These are phyloP conservation scores for Scolanthus callimorphus DNA, from an alignment of 92 coral and sea anemone species.

Conservation along the genomic window DNA sequence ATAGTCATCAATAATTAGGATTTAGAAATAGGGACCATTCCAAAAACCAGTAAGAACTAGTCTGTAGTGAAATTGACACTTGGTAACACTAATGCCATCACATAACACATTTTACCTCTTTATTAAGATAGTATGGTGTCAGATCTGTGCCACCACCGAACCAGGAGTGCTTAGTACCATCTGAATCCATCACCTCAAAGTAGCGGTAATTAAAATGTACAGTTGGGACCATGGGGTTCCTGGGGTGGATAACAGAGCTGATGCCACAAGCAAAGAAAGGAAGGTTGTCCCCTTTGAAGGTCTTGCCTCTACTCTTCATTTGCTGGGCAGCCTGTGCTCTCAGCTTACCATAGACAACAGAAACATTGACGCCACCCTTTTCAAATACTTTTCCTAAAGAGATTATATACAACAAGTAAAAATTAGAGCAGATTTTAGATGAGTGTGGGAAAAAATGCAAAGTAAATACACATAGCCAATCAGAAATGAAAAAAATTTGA, in stretches of 20 bases:
- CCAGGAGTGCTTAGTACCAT: constrained; percentile 85
- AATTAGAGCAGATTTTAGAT: too few species aligned
- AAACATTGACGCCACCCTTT: constrained; percentile 97
- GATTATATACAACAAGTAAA: too few species aligned
- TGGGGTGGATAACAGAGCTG: constrained; percentile 96
- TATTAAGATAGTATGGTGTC: constrained; percentile 92
- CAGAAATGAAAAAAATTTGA: too few species aligned
- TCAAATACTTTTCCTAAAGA: constrained; percentile 98
- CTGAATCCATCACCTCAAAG: constrained; percentile 89
- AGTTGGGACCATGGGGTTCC: constrained; percentile 92
- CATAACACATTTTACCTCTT: constrained; percentile 64
- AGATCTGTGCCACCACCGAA: constrained; percentile 99
- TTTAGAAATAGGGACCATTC: too few species aligned
- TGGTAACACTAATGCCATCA: too few species aligned
- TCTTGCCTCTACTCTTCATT: constrained; percentile 80
- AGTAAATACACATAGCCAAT: too few species aligned
- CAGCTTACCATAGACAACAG: constrained; percentile 85
- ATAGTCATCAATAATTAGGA: too few species aligned
- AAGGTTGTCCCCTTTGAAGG: constrained; percentile 66
- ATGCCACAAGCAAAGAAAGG: constrained; percentile 98
- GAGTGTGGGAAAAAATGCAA: too few species aligned
- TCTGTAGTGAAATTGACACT: too few species aligned
- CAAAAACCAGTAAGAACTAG: too few species aligned
- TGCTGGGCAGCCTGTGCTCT: constrained; percentile 69
- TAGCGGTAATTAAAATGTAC: constrained; percentile 95